A percentile compares a stretch with the other conserved stretches of the same genome.
phyloP scores from a whole-genome alignment of 2,113 vertebrate genomes.

The Gorsachius goisagi region DNA sequence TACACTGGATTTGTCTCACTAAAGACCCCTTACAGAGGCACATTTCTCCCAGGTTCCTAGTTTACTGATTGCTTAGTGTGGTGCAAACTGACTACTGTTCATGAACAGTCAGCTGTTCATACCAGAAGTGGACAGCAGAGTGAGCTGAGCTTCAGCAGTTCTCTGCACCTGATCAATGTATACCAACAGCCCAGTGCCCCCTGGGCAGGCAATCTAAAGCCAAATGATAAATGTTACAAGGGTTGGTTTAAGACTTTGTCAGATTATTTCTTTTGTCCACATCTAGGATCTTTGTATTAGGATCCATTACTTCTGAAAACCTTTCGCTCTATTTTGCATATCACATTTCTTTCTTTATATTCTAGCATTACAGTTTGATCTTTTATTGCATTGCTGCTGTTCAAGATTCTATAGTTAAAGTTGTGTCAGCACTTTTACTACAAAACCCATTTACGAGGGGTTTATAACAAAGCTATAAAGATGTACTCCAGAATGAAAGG shows the following conservation, averaged over 20 bases:
- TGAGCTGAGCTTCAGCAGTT: background rate
- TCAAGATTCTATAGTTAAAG: slow-evolving; percentile 35
- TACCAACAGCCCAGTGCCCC: background rate
- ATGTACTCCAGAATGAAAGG: background rate
- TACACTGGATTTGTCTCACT: background rate
- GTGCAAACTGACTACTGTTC: background rate
- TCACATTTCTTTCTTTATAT: background rate
- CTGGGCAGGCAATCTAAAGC: background rate
- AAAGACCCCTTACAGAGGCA: background rate
- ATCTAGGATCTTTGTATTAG: background rate
- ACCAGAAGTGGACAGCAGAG: background rate
- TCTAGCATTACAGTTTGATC: background rate
- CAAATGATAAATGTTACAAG: background rate
- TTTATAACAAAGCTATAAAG: slow-evolving; percentile 46
- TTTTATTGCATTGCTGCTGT: slow-evolving; percentile 14
- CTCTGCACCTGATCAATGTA: background rate
- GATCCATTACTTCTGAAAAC: background rate
- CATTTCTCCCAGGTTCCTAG: background rate
- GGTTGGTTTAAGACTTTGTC: background rate
- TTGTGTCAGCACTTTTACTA: slow-evolving; percentile 30
- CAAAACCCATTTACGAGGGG: slow-evolving; percentile 14
- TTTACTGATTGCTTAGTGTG: background rate
- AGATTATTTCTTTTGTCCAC: background rate
- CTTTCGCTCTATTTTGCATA: background rate
- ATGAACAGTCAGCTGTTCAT: background rate